A percentile compares a stretch with the other conserved stretches of the same genome.
phyloP scores from a whole-genome alignment of 2,113 vertebrate genomes.

The Spheniscus mendiculus region DNA sequence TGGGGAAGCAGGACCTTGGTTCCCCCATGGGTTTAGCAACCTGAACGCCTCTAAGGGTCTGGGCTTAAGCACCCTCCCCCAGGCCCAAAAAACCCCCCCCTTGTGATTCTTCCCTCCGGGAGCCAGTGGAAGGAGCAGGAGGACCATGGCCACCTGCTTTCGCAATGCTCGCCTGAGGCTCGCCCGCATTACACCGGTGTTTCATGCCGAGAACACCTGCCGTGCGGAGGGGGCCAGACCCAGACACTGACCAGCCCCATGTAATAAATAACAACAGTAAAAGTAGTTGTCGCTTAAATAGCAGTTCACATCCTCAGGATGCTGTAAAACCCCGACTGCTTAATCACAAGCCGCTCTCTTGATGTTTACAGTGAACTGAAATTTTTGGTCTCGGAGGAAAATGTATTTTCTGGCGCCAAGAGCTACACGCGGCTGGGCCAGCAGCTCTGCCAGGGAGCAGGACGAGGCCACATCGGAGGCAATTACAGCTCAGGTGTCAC shows the following conservation, averaged over 20 bases:
- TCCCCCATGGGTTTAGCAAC: not conserved
- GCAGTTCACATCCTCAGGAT: not conserved
- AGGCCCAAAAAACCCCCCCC: fast-evolving
- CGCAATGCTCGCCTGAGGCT: not conserved
- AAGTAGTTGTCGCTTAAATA: not conserved
- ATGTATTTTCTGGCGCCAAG: slow-evolving; percentile 39
- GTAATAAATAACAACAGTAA: slow-evolving; percentile 27
- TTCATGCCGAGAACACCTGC: not conserved
- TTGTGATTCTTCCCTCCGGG: not conserved
- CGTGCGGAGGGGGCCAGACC: not conserved
- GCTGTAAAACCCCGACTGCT: slow-evolving; percentile 31
- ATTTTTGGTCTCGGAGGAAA: slow-evolving; percentile 40
- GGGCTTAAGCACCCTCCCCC: not conserved
- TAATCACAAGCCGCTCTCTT: slow-evolving; percentile 4
- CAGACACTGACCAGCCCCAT: not conserved
- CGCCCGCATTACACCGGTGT: not conserved
- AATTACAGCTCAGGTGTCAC: not conserved
- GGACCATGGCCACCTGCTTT: not conserved
- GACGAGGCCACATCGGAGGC: not conserved
- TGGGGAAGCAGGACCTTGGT: not conserved
- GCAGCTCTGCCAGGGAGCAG: not conserved
- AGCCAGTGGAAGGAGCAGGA: not conserved
- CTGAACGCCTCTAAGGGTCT: fast-evolving
- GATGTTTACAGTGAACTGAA: not conserved
- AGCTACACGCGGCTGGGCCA: not conserved